phyloP scores from a whole-genome alignment of 2,888 invertebrate species.

The Brachypterus glaber region DNA sequence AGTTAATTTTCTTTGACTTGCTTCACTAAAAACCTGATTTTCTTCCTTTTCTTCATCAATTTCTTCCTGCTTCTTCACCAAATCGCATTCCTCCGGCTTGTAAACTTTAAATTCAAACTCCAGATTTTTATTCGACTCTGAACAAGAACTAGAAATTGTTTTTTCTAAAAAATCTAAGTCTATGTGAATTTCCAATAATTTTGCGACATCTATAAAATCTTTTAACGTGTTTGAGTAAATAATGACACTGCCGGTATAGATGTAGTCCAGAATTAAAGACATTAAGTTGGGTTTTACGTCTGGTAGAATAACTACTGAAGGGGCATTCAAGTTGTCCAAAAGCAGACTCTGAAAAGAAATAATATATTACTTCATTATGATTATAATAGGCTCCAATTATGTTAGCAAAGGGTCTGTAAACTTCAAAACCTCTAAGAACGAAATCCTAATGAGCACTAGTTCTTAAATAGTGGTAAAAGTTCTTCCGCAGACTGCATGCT shows the following conservation, averaged over 20 bases:
- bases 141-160: not conserved
- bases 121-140: not conserved
- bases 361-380: too few relatives aligned
- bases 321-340: conserved; percentile 39
- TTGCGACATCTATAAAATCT: conserved; percentile 51
- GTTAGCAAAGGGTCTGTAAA: too few relatives aligned
- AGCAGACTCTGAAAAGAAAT: conserved; percentile 30
- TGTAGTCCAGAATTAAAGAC: conserved; percentile 54
- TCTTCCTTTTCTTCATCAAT: conserved; percentile 6
- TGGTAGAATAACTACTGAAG: conserved; percentile 55
- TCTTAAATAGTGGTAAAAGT: too few relatives aligned
- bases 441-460: too few relatives aligned
- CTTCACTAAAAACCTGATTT: conserved; percentile 16
- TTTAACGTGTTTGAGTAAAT: conserved; percentile 49
- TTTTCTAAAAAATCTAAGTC: conserved; percentile 21
- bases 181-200: conserved; percentile 31
- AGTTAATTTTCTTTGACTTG: conserved; percentile 29
- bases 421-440: too few relatives aligned
- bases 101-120: not conserved
- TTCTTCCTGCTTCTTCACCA: conserved; percentile 19
- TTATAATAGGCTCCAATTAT: too few relatives aligned
- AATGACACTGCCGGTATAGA: conserved; percentile 57
- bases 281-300: conserved; percentile 54
- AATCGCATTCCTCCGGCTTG: conserved; percentile 9
- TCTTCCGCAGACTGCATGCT: too few relatives aligned